These are phyloP conservation scores for Musca domestica DNA, from an alignment of 1,140 invertebrate genomes.

Conservation along the genomic window DNA sequence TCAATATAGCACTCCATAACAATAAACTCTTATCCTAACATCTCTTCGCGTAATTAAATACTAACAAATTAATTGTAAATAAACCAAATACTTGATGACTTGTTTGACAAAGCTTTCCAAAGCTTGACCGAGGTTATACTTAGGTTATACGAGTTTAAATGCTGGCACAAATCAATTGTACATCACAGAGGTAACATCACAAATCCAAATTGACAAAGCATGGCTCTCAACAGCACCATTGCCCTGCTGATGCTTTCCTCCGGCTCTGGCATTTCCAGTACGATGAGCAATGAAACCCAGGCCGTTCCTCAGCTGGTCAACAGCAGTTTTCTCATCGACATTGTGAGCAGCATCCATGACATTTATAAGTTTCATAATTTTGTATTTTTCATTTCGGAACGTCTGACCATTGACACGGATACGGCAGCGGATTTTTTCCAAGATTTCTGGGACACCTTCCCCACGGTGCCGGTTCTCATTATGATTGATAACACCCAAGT, in stretches of 20 bases:
- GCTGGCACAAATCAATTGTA: too few relatives aligned
- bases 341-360: conserved; percentile 31
- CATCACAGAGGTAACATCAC: too few relatives aligned
- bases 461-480: conserved; percentile 33
- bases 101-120: not conserved
- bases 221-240: not conserved
- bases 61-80: conserved; percentile 27
- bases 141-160: too few relatives aligned
- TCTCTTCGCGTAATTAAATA: conserved; percentile 35
- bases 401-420: conserved; percentile 30
- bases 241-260: not conserved
- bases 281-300: not conserved
- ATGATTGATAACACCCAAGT: conserved; percentile 21
- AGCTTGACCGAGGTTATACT: too few relatives aligned
- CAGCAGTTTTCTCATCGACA: conserved; percentile 34
- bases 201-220: not conserved
- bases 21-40: not conserved
- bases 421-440: conserved; percentile 33
- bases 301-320: conserved; percentile 28
- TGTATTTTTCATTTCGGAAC: conserved; percentile 44
- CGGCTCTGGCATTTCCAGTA: not conserved
- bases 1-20: too few relatives aligned
- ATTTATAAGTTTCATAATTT: conserved; percentile 42
- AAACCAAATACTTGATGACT: conserved; percentile 32
- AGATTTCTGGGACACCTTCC: conserved; percentile 35